Evolutionary conservation across 2,113 vertebrate genomes (phyloP), one percentile per base, ranked within the genome.

Genomic region (Pycnonotus jocosus): DNA sequence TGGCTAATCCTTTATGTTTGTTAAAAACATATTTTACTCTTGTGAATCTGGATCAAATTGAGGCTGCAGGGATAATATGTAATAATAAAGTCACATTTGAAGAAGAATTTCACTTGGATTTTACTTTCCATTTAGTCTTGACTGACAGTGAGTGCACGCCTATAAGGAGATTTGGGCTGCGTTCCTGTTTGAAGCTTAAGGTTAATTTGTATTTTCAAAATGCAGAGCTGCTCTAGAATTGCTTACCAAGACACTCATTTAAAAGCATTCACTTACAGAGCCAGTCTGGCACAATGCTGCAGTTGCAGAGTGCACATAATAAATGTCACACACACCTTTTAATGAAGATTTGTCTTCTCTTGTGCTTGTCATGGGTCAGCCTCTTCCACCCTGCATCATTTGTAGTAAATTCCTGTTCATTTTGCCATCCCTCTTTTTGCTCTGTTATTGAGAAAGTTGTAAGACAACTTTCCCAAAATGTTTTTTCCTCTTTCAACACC

Each of bases 251-350:
- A 64, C 37, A 50, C 20, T 69, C 0, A 42, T 72, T 93, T 83
- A 24, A 90, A 92, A 81, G 44, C 4, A 3, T 35, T 58, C 27
- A 28, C 33, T 91, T 42, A 38, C 21, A 64, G 16, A 89, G 19
- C 22, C 28, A 48, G 37, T 31, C n/a, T 66, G 81, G 21, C 45
- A 87, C 37, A 54, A 44, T 45, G 53, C 61, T 76, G 53, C 13
- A 61, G 15, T 72, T 54, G 61, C 21, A 62, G 54, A 64, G 33
- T 37, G 31, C 31, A 42, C 33, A 45, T 10, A 77, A n/a, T 40
- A 14, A 85, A 58, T 1, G 2, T 73, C 48, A 84, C 13, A 47
- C 21, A 40, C 95, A 98, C 97, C 97, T 98, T 66, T 66, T 50
- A 69, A 97, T 92, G 42, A 94, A 95, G 74, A 40, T 68, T 27